Conservation (phyloP, 2,888 invertebrate species). For the Sinelater perroti region DNA sequence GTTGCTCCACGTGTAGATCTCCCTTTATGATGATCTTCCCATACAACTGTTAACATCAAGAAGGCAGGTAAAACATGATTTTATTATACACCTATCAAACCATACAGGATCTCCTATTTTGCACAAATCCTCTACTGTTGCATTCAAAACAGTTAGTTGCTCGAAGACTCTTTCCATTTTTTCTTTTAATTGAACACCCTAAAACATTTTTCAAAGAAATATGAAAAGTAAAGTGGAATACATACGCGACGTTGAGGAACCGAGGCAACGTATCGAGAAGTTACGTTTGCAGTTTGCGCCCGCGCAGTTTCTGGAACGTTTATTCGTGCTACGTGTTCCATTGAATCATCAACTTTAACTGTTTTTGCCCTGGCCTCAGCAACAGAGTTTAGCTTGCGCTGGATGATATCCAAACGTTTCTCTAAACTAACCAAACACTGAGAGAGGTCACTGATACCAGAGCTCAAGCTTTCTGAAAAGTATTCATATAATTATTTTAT, state of each 20-base stretch:
- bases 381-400: not conserved
- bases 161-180: not conserved
- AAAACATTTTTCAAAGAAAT: not conserved
- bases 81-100: not conserved
- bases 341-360: not conserved
- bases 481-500: not conserved
- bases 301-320: not conserved
- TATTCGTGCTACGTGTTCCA: not conserved
- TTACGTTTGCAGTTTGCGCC: not conserved
- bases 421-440: constrained; percentile 46
- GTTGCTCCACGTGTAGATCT: constrained; percentile 35
- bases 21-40: constrained; percentile 44
- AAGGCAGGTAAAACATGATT: not conserved
- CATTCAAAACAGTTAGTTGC: not conserved
- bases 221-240: not conserved
- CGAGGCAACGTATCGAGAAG: not conserved
- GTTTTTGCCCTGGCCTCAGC: not conserved
- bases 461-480: constrained; percentile 3
- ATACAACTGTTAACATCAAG: constrained; percentile 44
- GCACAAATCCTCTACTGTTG: not conserved
- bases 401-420: not conserved
- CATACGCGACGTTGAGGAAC: not conserved
- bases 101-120: constrained; percentile 11
- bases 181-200: not conserved
- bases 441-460: constrained; percentile 37